phyloP scores from a whole-genome alignment of 1,140 invertebrate species.

The Tachypleus tridentatus region DNA sequence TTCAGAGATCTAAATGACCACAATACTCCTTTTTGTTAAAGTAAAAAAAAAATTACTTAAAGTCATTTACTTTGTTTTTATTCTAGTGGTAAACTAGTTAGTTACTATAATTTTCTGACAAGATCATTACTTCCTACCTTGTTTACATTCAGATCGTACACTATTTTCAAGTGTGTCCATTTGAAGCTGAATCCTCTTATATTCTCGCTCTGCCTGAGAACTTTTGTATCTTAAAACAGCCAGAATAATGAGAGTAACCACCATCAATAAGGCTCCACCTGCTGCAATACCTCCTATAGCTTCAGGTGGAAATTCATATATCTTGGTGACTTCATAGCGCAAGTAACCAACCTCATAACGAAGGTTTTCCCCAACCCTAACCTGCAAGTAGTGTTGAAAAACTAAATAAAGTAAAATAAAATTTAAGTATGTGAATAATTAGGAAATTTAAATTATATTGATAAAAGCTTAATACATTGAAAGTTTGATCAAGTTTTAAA shows the following conservation, averaged over 20 bases:
- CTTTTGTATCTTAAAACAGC: conserved; percentile 81
- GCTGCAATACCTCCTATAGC: conserved; percentile 71
- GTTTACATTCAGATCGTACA: conserved; percentile 35
- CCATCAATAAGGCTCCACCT: conserved; percentile 67
- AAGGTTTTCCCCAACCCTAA: conserved; percentile 63
- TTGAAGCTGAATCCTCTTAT: conserved; percentile 95
- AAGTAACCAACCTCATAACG: conserved; percentile 72
- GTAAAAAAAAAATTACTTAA: too few species aligned
- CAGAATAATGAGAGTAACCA: conserved; percentile 72
- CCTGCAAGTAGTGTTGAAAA: conserved; percentile 3
- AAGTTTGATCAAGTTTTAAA: too few species aligned
- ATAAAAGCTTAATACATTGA: too few species aligned
- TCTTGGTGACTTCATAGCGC: conserved; percentile 72
- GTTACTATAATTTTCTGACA: too few species aligned
- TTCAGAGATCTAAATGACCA: too few species aligned
- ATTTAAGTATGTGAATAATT: too few species aligned
- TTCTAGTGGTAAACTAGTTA: too few species aligned
- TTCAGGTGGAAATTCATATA: conserved; percentile 74
- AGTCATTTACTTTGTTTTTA: too few species aligned
- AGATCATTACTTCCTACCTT: conserved; percentile 9
- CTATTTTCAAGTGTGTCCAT: conserved; percentile 98
- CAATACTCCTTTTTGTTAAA: too few species aligned
- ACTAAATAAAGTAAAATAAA: too few species aligned
- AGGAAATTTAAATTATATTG: too few species aligned
- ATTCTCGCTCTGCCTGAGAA: conserved; percentile 87